Percentiles rank a stretch among this genome's conserved stretches.
phyloP scores from a whole-genome alignment of 35 echinoderm and acorn worm species.

The Anneissia japonica region DNA sequence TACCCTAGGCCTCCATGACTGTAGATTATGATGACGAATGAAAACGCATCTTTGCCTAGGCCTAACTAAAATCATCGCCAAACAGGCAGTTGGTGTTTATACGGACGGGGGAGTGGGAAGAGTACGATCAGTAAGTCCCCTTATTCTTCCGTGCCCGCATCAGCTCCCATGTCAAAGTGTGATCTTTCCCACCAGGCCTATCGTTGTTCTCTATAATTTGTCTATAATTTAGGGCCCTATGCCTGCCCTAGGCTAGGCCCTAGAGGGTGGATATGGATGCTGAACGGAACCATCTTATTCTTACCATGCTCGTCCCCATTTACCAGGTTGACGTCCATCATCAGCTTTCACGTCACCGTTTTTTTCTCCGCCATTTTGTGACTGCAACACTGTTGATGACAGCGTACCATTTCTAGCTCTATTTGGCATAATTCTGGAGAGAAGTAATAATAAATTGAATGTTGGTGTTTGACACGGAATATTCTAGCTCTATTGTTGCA shows the following conservation, averaged over 20 bases:
- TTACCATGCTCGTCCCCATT: slow-evolving; percentile 66
- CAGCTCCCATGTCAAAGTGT: no score
- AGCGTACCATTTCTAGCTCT: not conserved
- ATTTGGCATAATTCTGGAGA: not conserved
- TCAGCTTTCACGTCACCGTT: not conserved
- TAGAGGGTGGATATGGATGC: not conserved
- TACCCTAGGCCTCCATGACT: no score
- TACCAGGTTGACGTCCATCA: not conserved
- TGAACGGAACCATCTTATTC: not conserved
- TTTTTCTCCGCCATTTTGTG: not conserved
- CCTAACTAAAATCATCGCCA: no score
- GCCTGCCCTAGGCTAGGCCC: not conserved
- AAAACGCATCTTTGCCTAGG: no score
- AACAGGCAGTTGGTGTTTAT: no score
- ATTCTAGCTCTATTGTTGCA: no score
- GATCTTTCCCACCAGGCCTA: not conserved
- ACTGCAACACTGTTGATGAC: not conserved
- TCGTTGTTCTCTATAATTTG: not conserved
- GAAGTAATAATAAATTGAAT: no score
- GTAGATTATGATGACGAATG: no score
- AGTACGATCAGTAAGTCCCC: no score
- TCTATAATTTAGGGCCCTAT: not conserved
- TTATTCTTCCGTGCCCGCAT: no score
- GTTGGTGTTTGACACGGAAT: no score
- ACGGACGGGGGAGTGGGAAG: no score